These are phyloP conservation scores for Drosophila pseudoobscura DNA, from an alignment of 1,140 invertebrate genomes.

Conservation along the genomic window DNA sequence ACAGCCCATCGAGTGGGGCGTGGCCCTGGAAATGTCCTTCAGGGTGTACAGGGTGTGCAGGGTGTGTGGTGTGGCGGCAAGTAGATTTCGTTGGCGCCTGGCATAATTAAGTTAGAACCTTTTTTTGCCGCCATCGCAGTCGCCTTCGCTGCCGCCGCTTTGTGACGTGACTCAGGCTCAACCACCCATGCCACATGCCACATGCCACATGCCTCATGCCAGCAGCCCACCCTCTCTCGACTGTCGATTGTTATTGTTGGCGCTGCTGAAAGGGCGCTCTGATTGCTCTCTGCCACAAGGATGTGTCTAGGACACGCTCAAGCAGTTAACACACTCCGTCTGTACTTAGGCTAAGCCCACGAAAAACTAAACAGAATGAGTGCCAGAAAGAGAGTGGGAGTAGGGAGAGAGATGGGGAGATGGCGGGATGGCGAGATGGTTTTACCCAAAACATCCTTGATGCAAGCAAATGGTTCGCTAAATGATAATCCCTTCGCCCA, in stretches of 20 bases:
- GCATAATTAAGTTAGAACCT: constrained; percentile 77
- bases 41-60: neutral
- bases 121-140: constrained; percentile 17
- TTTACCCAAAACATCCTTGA: constrained; percentile 2
- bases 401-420: too few relatives aligned
- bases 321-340: constrained; percentile 43
- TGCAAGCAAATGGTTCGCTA: constrained; percentile 28
- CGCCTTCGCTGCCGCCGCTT: constrained; percentile 13
- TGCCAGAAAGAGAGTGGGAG: too few relatives aligned
- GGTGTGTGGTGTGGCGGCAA: constrained; percentile 4
- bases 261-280: constrained; percentile 33
- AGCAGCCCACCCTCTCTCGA: too few relatives aligned
- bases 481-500: constrained; percentile 31
- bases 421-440: too few relatives aligned
- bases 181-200: neutral
- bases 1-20: constrained; percentile 1
- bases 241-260: constrained; percentile 37
- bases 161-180: constrained; percentile 36
- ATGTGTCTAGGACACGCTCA: constrained; percentile 46
- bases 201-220: too few relatives aligned
- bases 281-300: constrained; percentile 46
- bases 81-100: constrained; percentile 52
- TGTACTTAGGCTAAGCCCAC: constrained; percentile 47
- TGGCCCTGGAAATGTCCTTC: constrained; percentile 38
- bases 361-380: constrained; percentile 21